Evolutionary conservation across 37 sponge, comb jelly and placozoan species (phyloP).

Genomic region (Agelas oroides): DNA sequence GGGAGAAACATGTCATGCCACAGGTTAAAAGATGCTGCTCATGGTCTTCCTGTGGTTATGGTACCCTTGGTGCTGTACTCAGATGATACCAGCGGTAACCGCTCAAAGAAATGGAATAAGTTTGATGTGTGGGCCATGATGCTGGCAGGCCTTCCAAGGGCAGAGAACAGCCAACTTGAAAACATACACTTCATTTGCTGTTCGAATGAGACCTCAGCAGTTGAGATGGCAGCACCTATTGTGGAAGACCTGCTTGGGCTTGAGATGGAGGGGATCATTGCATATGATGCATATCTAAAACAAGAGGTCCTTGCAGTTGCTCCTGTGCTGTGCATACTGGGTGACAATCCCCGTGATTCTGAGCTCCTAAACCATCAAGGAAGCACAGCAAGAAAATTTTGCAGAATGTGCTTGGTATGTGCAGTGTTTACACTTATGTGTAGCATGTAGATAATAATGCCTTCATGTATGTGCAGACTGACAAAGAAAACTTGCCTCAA

Average conservation of each 20-base stretch:
- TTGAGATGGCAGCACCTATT: slow-evolving; percentile 12
- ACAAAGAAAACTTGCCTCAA: slow-evolving; percentile 3
- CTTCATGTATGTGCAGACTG: background rate
- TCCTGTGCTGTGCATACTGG: slow-evolving; percentile 26
- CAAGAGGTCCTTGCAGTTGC: slow-evolving; percentile 30
- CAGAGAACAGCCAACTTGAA: background rate
- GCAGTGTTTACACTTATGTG: background rate
- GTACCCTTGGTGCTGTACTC: slow-evolving; percentile 24
- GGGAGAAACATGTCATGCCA: background rate
- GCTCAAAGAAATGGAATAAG: slow-evolving; percentile 40
- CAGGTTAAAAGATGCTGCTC: background rate
- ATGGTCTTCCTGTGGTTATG: slow-evolving; percentile 6
- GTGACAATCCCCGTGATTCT: slow-evolving; percentile 38
- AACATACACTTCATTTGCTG: slow-evolving; percentile 24
- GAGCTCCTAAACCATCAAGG: slow-evolving; percentile 40
- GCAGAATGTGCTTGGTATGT: slow-evolving; percentile 45
- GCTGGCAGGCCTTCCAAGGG: slow-evolving; percentile 22
- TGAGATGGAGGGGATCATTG: slow-evolving; percentile 29
- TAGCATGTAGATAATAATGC: background rate
- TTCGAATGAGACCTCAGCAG: slow-evolving; percentile 17
- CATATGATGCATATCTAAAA: slow-evolving; percentile 41
- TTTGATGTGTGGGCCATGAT: slow-evolving; percentile 29
- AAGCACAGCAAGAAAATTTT: slow-evolving; percentile 7
- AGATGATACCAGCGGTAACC: slow-evolving; percentile 36
- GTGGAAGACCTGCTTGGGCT: slow-evolving; percentile 20